These are phyloP conservation scores for Astreopora myriophthalma DNA, from an alignment of 64 coral and sea anemone genomes.

Conservation along the genomic window DNA sequence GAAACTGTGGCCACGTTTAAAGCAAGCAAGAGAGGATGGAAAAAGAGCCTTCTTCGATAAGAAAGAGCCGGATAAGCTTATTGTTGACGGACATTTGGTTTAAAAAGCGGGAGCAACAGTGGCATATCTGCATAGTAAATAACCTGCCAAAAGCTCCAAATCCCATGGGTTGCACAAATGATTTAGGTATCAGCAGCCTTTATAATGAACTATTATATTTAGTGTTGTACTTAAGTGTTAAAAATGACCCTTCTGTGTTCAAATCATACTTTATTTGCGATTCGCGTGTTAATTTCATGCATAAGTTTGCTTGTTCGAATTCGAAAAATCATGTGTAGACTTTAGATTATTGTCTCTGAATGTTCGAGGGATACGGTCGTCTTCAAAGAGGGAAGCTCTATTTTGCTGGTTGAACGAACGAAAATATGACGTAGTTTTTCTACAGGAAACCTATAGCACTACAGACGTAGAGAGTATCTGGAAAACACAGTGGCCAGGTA, in stretches of 20 bases:
- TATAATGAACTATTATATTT: neutral
- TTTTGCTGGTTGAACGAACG: neutral
- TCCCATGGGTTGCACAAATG: neutral
- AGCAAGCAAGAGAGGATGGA: too few relatives aligned
- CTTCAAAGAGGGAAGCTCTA: neutral
- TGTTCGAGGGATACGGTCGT: neutral
- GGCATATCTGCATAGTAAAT: neutral
- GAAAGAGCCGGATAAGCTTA: neutral
- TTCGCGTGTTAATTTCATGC: neutral
- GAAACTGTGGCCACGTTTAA: too few relatives aligned
- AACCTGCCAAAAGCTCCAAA: neutral
- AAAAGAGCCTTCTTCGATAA: too few relatives aligned
- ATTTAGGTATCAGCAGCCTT: neutral
- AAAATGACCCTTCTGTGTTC: neutral
- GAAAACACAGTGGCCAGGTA: neutral
- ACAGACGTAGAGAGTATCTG: neutral
- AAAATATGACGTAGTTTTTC: neutral
- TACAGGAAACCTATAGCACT: neutral
- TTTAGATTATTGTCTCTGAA: constrained; percentile 7
- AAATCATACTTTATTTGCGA: neutral
- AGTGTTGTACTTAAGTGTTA: neutral
- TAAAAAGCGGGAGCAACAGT: neutral
- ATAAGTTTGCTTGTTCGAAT: neutral
- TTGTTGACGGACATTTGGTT: neutral
- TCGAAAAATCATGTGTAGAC: neutral